A percentile compares a stretch with the other conserved stretches of the same genome.
phyloP scores from a whole-genome alignment of 1,140 invertebrate genomes.

The Neoseiulus cucumeris region DNA sequence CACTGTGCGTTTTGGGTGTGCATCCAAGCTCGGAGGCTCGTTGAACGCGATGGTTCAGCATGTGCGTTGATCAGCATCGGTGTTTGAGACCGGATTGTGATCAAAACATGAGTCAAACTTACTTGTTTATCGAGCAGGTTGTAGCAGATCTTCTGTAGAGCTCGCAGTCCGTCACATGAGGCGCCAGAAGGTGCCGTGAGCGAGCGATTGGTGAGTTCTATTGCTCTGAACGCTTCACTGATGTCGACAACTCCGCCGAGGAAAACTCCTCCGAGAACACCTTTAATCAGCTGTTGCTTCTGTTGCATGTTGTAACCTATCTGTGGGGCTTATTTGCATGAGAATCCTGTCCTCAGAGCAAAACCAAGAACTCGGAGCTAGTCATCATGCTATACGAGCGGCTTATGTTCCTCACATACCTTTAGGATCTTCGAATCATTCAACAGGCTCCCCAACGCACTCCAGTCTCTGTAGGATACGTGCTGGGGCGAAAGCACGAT shows the following conservation, averaged over 20 bases:
- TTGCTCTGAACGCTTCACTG: neutral
- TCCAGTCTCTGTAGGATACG: neutral
- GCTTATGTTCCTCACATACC: neutral
- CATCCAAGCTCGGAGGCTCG: no score
- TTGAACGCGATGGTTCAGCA: no score
- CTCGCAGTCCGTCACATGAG: neutral
- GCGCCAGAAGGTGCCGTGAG: neutral
- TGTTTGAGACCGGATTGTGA: no score
- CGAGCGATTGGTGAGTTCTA: neutral
- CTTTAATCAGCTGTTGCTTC: neutral
- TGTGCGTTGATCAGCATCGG: no score
- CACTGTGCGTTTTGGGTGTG: no score
- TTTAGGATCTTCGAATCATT: neutral
- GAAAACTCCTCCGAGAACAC: neutral
- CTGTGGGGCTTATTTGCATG: neutral
- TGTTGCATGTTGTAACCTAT: neutral
- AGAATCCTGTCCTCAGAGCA: neutral
- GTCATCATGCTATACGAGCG: no score
- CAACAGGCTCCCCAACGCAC: neutral
- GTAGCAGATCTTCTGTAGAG: neutral
- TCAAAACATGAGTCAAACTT: neutral
- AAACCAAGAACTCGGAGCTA: no score
- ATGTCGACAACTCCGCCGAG: neutral
- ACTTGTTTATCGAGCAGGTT: slow-evolving; percentile 8
- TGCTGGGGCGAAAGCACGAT: neutral